Base-by-base conservation (phyloP, 53 echinoderm and acorn worm genomes). In the Echinarachnius parma region DNA sequence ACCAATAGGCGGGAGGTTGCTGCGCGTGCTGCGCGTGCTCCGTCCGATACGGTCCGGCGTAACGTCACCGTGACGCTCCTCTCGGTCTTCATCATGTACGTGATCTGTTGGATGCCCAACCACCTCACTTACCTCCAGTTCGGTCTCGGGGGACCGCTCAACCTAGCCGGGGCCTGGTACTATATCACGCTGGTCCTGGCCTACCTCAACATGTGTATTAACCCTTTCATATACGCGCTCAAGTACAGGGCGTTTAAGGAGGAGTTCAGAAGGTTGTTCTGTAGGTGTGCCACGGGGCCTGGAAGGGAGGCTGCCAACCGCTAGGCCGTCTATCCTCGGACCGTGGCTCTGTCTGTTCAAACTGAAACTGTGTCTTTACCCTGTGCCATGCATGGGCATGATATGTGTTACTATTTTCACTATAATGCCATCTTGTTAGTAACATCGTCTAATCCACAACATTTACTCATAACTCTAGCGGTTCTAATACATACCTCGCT, bases 221-320 rank as follows among this genome's bases (percentile, higher is more conserved):
- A 89, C 24, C 89, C 89, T 11, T 60, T 81, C 80, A 85, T 87
- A 28, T 89, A 89, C 53, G 89, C 89, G 0, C 77, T 86, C 53
- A 89, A 89, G 65, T 89, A 89, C 42, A 77, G 78, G 36, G 78
- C 78, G 46, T 89, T 89, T 64, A 77, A 80, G 56, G 60, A 44
- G 14, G 84, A 82, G 3, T 56, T 85, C 13, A 53, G 54, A 47
- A 31, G 45, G 13, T 59, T 87, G 36, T 60, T 92, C 33, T 82
- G 65, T 14, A 26, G 36, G 21, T 36, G 62, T 35, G 34, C 35
- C 62, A 22, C 14, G 22, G 36, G 26, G 15, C 9, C 24, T n/a
- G n/a, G n/a, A n/a, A n/a, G n/a, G n/a, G n/a, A n/a, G n/a, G n/a
- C n/a, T n/a, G n/a, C n/a, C n/a, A n/a, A n/a, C n/a, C n/a, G n/a